Evolutionary conservation across 2,113 vertebrate genomes (phyloP).

Genomic region (Rhinoptilus africanus): DNA sequence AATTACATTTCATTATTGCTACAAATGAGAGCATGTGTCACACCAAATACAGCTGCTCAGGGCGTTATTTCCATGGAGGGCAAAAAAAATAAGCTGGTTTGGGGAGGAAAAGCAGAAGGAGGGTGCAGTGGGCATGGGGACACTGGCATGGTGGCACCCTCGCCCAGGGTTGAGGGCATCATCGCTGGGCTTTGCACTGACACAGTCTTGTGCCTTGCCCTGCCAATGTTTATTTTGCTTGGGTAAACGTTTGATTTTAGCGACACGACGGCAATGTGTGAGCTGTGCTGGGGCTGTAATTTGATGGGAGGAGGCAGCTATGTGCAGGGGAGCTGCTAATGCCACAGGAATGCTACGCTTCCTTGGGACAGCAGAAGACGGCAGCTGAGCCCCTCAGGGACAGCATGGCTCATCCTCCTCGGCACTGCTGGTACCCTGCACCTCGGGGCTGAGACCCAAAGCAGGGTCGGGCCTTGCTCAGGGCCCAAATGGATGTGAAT

Average conservation of each 20-base stretch:
- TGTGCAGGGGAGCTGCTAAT: slow-evolving; percentile 45
- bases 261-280: slow-evolving; percentile 15
- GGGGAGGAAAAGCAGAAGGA: neutral
- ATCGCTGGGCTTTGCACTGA: accelerated
- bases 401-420: accelerated
- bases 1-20: neutral
- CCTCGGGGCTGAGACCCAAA: neutral
- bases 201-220: neutral
- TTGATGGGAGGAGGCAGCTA: slow-evolving; percentile 21
- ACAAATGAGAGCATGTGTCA: neutral
- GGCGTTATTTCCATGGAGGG: neutral
- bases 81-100: accelerated
- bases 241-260: slow-evolving; percentile 55
- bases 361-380: neutral
- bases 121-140: accelerated
- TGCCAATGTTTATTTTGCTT: slow-evolving; percentile 62
- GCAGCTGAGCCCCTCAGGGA: neutral
- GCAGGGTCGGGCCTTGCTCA: accelerated
- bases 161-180: neutral
- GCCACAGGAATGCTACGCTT: neutral
- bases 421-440: neutral
- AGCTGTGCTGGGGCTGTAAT: slow-evolving; percentile 22
- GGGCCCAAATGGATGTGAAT: neutral
- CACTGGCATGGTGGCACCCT: neutral
- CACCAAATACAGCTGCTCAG: neutral